Conservation (phyloP, 2,113 vertebrate genomes). For the Pelusios castaneus region DNA sequence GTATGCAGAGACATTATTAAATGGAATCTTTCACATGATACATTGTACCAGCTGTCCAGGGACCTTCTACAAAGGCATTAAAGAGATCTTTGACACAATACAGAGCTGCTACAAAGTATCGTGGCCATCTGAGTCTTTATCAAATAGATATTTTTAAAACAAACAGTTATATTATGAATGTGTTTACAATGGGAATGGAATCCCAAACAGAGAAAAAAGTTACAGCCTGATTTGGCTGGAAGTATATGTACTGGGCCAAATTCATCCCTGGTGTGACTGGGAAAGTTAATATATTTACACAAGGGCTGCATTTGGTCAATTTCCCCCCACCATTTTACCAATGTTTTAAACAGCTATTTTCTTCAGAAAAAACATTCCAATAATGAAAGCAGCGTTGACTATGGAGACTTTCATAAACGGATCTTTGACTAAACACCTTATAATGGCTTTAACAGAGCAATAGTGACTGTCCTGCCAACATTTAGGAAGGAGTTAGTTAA, state of each 20-base stretch:
- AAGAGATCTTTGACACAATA: slow-evolving; percentile 25
- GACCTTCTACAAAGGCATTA: not conserved
- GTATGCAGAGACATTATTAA: not conserved
- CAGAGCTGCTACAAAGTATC: slow-evolving; percentile 32
- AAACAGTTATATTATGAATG: slow-evolving; percentile 23
- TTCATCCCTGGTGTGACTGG: not conserved
- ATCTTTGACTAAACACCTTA: slow-evolving; percentile 76
- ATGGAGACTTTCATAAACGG: slow-evolving; percentile 70
- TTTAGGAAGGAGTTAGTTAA: slow-evolving; percentile 60
- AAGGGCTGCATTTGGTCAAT: not conserved
- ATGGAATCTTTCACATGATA: not conserved
- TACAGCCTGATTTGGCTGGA: not conserved
- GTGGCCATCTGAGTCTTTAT: not conserved
- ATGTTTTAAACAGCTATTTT: slow-evolving; percentile 47
- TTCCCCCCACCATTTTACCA: slow-evolving; percentile 2
- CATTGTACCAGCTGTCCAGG: not conserved
- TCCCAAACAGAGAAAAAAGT: not conserved
- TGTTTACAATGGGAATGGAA: not conserved
- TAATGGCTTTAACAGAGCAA: slow-evolving; percentile 77
- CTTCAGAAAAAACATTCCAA: slow-evolving; percentile 31
- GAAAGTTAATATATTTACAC: not conserved
- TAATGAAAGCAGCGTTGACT: slow-evolving; percentile 78
- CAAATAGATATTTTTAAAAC: slow-evolving; percentile 29
- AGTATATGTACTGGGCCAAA: slow-evolving; percentile 1
- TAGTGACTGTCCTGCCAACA: slow-evolving; percentile 79